Percentiles rank a stretch among this genome's conserved stretches.
Conservation (phyloP, 1,140 invertebrate species). For the Pseudomyrmex sp. region DNA sequence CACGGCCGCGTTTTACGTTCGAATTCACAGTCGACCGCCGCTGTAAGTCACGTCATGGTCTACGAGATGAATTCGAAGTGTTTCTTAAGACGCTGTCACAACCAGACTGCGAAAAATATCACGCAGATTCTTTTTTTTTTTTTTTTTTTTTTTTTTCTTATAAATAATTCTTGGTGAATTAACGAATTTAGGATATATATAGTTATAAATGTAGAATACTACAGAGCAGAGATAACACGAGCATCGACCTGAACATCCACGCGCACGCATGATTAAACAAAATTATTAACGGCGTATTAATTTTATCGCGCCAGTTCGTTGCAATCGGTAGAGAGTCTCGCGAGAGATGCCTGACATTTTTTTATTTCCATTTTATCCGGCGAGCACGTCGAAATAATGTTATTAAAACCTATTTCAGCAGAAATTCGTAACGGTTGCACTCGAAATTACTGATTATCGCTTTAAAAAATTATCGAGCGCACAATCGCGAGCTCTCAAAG, state of each 20-base stretch:
- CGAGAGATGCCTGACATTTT: background rate
- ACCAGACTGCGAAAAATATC: background rate
- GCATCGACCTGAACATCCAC: conserved; percentile 14
- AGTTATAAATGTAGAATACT: conserved; percentile 20
- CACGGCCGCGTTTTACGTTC: conserved; percentile 64
- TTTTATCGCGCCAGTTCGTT: conserved; percentile 19
- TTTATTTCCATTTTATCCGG: conserved; percentile 22
- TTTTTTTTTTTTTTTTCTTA: conserved; percentile 5
- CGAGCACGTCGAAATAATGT: conserved; percentile 57
- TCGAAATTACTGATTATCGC: conserved; percentile 24
- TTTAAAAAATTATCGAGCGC: conserved; percentile 24
- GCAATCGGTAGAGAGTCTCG: background rate
- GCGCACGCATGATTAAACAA: conserved; percentile 35
- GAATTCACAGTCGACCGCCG: conserved; percentile 60
- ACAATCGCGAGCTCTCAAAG: conserved; percentile 10
- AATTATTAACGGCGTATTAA: conserved; percentile 56
- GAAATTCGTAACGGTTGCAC: conserved; percentile 13
- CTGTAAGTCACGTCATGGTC: conserved; percentile 67
- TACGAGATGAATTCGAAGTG: conserved; percentile 69
- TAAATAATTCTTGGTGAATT: background rate
- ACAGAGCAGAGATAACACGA: conserved; percentile 20
- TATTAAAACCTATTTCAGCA: conserved; percentile 61
- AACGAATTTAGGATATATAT: background rate
- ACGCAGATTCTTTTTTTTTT: background rate
- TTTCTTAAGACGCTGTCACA: background rate